Base-by-base conservation (phyloP, 2,797 vertebrate species). In the Microcaecilia unicolor region DNA sequence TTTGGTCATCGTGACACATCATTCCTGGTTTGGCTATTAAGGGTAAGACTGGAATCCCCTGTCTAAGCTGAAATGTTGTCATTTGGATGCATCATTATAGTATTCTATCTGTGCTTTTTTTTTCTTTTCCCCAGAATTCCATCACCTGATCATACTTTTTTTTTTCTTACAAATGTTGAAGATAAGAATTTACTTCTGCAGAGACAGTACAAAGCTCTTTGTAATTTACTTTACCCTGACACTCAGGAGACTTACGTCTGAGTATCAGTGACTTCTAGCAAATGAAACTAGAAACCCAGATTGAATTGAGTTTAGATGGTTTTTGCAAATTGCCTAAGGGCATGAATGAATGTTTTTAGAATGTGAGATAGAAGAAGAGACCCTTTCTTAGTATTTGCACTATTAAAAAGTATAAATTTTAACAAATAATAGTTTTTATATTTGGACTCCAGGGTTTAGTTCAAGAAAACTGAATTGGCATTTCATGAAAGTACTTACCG, bases 391-490 rank as follows among this genome's bases (percentile, higher is more conserved):
- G 3, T 42, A 9, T 18, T 60, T 58, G 10, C 2, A 3, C 4
- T 38, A 14, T 38, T 52, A 8, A 1, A 49, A 20, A 29, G 28
- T 19, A 18, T 3, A 27, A 44, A 22, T 31, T 51, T 55, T 57
- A 61, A 50, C 15, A 64, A 27, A 44, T 43, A 13, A 29, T 18
- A n/a, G n/a, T n/a, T n/a, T n/a, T n/a, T n/a, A n/a, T n/a, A n/a
- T n/a, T n/a, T n/a, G n/a, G n/a, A n/a, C n/a, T n/a, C n/a, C n/a
- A n/a, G n/a, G n/a, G n/a, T n/a, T n/a, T n/a, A n/a, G 34, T 55
- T 10, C 8, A 38, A 11, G 7, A 45, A 7, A 45, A 15, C 25
- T 1, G 2, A 37, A 14, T 2, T 31, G 18, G 8, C 4, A 3
- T 43, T 49, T 47, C 25, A 21, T 42, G 31, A 7, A 28, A 22